Evolutionary conservation across 2,888 invertebrate species (phyloP), one percentile per base, ranked within the genome.

Genomic region (Caenorhabditis angaria): DNA sequence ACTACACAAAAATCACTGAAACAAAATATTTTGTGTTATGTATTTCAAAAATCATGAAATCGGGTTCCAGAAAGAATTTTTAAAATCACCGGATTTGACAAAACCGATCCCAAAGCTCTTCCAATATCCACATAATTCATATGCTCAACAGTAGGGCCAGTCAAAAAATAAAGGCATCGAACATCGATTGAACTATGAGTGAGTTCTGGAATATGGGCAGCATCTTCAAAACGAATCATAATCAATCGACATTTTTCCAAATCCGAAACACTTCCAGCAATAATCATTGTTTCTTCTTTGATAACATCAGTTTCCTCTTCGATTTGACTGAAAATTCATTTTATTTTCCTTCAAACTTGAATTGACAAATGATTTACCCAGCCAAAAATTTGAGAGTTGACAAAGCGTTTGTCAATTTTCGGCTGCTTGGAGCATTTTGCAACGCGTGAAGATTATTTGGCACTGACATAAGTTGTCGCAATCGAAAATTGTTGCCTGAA

Each of bases 81-180:
- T n/a, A 60, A 55, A 71, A 62, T 55, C 55, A 71, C 71, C 71
- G 71, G 66, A 64, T 66, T 66, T 0, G 71, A 71, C 2, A 59
- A 54, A 22, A 71, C 53, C 0, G 71, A 35, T 8, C 61, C 71
- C 12, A 71, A 54, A 20, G 71, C 71, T 14, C 71, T 57, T 0
- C 66, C 71, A 60, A 71, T 25, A 47, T 66, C 63, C 6, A 61
- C 14, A 20, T 66, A 71, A 18, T 61, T 18, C 14, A 59, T 25
- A 20, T 66, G 35, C 2, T 62, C 47, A 14, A 66, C 35, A 20
- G 25, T 25, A 0, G 71, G 71, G 0, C 71, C 71, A 51, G 66
- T 51, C 22, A 71, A 25, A 22, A 71, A 71, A 50, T 41, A 66
- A 20, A 71, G 25, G 5, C 54, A 55, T 27, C 54, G 54, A 54